Conservation (phyloP, 2,113 vertebrate genomes). For the Apaloderma vittatum region DNA sequence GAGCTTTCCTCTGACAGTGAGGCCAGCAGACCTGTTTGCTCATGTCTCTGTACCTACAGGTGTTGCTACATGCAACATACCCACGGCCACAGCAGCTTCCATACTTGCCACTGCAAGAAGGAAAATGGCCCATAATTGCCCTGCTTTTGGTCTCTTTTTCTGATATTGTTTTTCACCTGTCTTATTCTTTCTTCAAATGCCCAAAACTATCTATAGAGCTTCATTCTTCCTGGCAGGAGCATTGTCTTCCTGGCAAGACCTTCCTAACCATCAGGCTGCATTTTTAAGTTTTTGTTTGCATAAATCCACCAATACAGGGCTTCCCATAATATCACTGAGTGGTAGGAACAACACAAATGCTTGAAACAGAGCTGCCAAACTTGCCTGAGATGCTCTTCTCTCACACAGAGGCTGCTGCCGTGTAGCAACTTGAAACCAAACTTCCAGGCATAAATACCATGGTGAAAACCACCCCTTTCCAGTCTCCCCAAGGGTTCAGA, state of each 20-base stretch:
- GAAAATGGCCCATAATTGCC: neutral
- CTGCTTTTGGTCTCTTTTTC: neutral
- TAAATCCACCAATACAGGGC: neutral
- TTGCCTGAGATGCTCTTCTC: neutral
- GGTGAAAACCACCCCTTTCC: accelerated
- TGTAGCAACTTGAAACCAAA: neutral
- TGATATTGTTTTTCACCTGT: neutral
- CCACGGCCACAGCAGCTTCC: neutral
- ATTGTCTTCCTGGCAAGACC: neutral
- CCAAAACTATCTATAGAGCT: neutral
- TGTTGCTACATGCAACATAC: neutral
- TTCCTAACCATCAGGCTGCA: neutral
- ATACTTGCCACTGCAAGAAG: neutral
- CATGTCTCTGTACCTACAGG: neutral
- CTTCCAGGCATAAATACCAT: accelerated
- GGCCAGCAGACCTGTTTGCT: neutral
- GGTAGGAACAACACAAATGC: neutral
- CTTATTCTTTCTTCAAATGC: neutral
- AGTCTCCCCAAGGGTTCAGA: neutral
- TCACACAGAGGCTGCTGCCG: neutral
- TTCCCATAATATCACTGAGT: neutral
- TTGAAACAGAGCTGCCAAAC: neutral
- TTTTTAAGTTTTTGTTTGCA: neutral
- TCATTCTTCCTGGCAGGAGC: neutral
- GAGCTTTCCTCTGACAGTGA: neutral